These are phyloP conservation scores for Saguinus midas DNA, from an alignment of 2,113 vertebrate genomes.

Conservation along the genomic window DNA sequence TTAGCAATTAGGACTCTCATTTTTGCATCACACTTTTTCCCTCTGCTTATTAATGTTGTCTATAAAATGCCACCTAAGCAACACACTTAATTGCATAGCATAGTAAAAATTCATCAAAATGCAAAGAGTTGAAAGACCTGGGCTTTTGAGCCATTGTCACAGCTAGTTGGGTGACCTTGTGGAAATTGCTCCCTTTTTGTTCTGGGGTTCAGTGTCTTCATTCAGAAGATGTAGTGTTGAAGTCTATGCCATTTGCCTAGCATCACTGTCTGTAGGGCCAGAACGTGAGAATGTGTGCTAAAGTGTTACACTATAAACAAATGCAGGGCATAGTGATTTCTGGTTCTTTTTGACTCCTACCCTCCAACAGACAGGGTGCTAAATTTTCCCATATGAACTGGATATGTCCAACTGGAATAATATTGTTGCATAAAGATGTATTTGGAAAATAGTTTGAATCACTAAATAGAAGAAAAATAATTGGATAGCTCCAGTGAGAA, in stretches of 20 bases:
- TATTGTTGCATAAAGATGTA: background rate
- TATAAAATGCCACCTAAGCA: background rate
- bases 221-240: background rate
- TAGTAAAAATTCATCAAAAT: background rate
- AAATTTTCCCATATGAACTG: background rate
- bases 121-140: background rate
- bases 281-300: background rate
- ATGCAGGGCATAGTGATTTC: background rate
- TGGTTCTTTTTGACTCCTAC: background rate
- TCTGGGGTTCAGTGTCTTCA: background rate
- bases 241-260: background rate
- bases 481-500: background rate
- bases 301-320: background rate
- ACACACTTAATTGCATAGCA: background rate
- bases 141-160: background rate
- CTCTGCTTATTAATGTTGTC: background rate
- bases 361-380: background rate
- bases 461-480: background rate
- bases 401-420: background rate
- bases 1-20: background rate
- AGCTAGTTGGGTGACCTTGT: background rate
- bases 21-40: background rate
- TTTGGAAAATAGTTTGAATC: constrained; percentile 24
- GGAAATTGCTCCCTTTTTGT: background rate
- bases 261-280: background rate